Base-by-base conservation (phyloP, 2,113 vertebrate genomes). In the Gallinago undulata region DNA sequence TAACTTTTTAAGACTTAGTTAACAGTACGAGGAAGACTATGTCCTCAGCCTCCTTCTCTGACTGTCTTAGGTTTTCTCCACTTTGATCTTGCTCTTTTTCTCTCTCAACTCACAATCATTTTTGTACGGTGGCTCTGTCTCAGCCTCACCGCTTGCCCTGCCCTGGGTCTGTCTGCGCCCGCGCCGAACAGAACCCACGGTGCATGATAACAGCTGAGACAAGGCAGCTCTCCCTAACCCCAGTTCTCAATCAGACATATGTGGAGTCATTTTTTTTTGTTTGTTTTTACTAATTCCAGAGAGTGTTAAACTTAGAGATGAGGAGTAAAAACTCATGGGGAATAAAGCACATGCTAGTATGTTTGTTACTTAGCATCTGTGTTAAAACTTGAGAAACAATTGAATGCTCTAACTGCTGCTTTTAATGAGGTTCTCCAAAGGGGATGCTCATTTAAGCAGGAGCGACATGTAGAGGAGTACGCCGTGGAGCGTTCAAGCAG, bases 111-210 rank as follows among this genome's bases (percentile, higher is more conserved):
- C 66, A 22, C 21, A 39, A 16, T 23, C 3, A 1, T 17, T 57
- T 45, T 60, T 37, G 25, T 53, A 7, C 35, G 17, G 1, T 16
- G 27, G 37, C 37, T 69, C 60, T 39, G 2, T 23, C 73, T 85
- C 48, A 53, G 75, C n/a, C 67, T 79, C 35, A 21, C 7, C 0
- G 1, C 30, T 66, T 47, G 27, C 39, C 13, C 59, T 66, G 56
- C 27, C 0, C 63, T 23, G 35, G 10, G 4, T 56, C 55, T 23
- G 10, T 17, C 50, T n/a, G 22, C 48, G 41, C 17, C 67, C 24
- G 11, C 1, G 0, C 55, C 0, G 0, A 75, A 39, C 35, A 15
- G 39, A 66, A 25, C 50, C n/a, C 15, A 0, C 0, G 2, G n/a
- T 33, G 24, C n/a, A 57, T 48, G 37, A 14, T 39, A 59, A 37